Conservation (phyloP, 2,113 vertebrate genomes). For the Calidris pugnax region DNA sequence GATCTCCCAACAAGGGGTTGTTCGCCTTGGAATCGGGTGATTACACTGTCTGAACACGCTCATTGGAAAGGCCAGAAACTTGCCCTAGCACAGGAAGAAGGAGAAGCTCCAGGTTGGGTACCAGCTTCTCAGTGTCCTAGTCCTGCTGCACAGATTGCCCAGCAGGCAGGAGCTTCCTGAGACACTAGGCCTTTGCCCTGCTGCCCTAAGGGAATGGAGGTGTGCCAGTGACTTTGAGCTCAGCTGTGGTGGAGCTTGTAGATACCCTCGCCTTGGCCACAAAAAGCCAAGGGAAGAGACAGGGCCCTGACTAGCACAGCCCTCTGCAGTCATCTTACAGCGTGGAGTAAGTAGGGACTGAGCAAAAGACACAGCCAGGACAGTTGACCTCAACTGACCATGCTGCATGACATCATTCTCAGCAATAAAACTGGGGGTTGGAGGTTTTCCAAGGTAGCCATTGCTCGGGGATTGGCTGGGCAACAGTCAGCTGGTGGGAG, state of each 20-base stretch:
- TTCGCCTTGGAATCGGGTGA: accelerated
- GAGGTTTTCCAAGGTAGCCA: neutral
- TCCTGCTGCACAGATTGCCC: neutral
- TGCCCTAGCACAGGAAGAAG: neutral
- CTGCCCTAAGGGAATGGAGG: accelerated
- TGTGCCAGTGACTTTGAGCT: neutral
- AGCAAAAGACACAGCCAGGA: neutral
- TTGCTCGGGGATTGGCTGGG: neutral
- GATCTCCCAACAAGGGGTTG: neutral
- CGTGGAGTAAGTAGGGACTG: too few relatives aligned
- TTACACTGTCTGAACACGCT: neutral
- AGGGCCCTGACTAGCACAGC: neutral
- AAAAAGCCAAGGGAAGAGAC: neutral
- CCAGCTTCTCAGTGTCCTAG: neutral
- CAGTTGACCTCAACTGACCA: neutral
- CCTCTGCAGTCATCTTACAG: too few relatives aligned
- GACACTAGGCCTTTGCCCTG: neutral
- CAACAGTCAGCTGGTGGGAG: neutral
- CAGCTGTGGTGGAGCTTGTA: neutral
- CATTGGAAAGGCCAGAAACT: neutral
- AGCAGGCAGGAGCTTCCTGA: neutral
- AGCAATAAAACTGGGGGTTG: neutral
- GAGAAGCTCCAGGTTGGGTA: neutral
- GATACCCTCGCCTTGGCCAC: neutral
- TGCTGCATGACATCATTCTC: neutral